Evolutionary conservation across 2,888 invertebrate species (phyloP), one percentile per base, ranked within the genome.

Genomic region (Drosophila austrosaltans): DNA sequence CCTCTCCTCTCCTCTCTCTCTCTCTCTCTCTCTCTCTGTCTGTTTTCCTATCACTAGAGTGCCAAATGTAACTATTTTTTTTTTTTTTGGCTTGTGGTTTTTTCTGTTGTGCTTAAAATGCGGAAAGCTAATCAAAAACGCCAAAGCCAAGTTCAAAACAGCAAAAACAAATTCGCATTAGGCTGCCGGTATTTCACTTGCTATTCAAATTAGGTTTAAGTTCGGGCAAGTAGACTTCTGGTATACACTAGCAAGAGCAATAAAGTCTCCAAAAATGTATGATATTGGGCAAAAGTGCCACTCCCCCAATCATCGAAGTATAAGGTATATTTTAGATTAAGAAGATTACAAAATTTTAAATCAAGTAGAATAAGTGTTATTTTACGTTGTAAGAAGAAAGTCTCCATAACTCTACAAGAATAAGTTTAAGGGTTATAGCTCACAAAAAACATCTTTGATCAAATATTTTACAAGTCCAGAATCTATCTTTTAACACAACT

Each of bases 81-180:
- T 69, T 53, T 16, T 44, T 39, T n/a, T 53, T 10, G 39, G 25
- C 42, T 72, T 74, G 67, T 73, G 78, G 66, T 44, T 16, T 16
- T 16, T 16, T 16, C 59, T 68, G 70, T 77, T 36, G 75, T 67
- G 76, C 79, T 88, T 89, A 81, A 87, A 90, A 85, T 86, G 89
- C 89, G 85, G 87, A 89, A 90, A 90, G 82, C 89, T 90, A 90
- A 90, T 90, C 90, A 91, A 90, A 91, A 90, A 90, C 91, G 90
- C 78, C 84, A 89, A 90, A 90, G 87, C 90, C 90, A 91, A 91
- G 91, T 91, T 91, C 91, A 91, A 91, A 90, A 48, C 90, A 82
- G 73, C 16, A 16, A 78, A 82, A 84, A 82, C 90, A 90, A 90
- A 89, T 90, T 86, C 89, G 89, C 89, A 88, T 86, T 88, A 86